Evolutionary conservation across 1,140 invertebrate species (phyloP), one percentile per base, ranked within the genome.

Genomic region (Lepidostoma basale): DNA sequence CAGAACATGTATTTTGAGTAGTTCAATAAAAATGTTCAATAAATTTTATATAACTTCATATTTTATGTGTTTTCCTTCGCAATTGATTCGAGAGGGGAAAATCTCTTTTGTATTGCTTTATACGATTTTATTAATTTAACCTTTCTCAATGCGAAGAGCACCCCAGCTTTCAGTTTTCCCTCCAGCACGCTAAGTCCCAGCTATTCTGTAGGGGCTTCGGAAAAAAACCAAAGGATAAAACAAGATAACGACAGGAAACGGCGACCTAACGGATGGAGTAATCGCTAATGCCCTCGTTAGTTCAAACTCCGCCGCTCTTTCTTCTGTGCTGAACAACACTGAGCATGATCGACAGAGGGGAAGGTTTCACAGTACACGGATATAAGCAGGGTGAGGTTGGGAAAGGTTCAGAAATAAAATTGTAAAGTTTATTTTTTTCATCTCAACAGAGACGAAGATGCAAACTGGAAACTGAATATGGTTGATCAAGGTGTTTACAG

Each of bases 221-320:
- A 64, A 49, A 49, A 64, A 30, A 22, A 22, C 16, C 30, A 68
- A 49, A 42, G 59, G 68, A 70, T 70, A 66, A 66, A 70, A 69
- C 52, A 69, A 60, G 69, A 62, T 67, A 63, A 56, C 52, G 54
- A 54, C 26, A 45, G 62, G 64, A 59, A 45, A 63, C 25, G 40
- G 65, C 62, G 59, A 63, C 65, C 63, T 56, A 62, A 30, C 58
- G 69, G 69, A 67, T 67, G 64, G 69, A 62, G 62, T 67, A 56
- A 62, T 63, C 69, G 69, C 69, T 71, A 71, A 71, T 67, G 69
- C 30, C 65, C 69, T 71, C 69, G 69, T 71, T 71, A 71, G 62
- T 49, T 49, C 45, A 49, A 49, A 49, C 45, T 22, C 69, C 58
- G 47, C n/a, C 30, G 22, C 39, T 62, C 54, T 16, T 28, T 54